Base-by-base conservation (phyloP, 2,797 vertebrate species). In the Antennarius maculatus region DNA sequence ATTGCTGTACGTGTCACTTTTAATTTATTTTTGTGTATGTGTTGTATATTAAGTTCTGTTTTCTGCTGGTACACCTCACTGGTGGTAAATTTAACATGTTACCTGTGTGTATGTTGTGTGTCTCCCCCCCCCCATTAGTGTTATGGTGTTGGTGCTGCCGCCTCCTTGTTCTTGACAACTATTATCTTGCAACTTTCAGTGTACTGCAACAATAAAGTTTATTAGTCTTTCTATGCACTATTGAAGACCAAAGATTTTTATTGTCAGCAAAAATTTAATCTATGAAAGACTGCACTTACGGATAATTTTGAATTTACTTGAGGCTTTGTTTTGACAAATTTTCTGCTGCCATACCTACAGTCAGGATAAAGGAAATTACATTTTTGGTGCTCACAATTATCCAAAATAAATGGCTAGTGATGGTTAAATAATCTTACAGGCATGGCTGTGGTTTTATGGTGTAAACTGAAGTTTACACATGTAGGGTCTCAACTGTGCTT, bases 401-500 rank as follows among this genome's bases (percentile, higher is more conserved):
- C 31, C 31, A 34, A 15, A 9, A 42, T 4, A 16, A 56, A 56
- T 28, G 7, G 9, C 31, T 37, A 42, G 18, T 11, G 42, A 12
- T 17, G 4, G 15, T 14, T 52, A 6, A 29, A 28, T 55, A 41
- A 17, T 12, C 13, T 12, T 42, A 42, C 9, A 34, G 31, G 2
- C 31, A 34, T 4, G 3, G 31, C 31, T 34, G 31, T 34, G 31
- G 31, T 34, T 34, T 34, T 1, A 34, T 5, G 37, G 37, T 10
- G 10, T 39, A 39, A 39, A 34, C 31, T 34, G 3, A 39, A 39
- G 37, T 39, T 39, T 39, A 8, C 9, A 2, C 37, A 5, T 39
- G 23, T 39, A 39, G 18, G 54, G 74, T 62, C 45, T 71, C n/a
- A 65, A 29, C 61, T 45, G 23, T 54, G n/a, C 43, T n/a, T 39